Evolutionary conservation across 2,888 invertebrate species (phyloP).

Genomic region (Dasypolia templi): DNA sequence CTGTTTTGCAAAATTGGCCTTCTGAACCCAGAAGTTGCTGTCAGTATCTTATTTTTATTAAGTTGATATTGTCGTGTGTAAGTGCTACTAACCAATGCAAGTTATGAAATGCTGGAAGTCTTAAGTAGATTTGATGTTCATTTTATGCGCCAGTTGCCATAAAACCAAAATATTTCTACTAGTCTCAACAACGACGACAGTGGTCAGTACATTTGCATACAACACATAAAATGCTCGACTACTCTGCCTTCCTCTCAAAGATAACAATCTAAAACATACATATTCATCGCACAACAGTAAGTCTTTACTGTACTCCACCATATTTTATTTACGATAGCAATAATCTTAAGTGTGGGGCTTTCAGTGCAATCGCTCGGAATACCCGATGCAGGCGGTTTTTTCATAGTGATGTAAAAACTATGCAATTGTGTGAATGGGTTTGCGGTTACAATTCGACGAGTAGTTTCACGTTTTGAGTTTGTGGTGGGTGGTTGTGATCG

Average conservation of each 20-base stretch:
- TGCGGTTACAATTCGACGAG: constrained; percentile 10
- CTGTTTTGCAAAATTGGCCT: no score
- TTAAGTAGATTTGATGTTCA: neutral
- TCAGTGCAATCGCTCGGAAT: constrained; percentile 56
- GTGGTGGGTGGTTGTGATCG: neutral
- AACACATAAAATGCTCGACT: constrained; percentile 26
- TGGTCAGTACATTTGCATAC: constrained; percentile 39
- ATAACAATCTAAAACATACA: constrained; percentile 42
- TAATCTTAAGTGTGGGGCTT: constrained; percentile 61
- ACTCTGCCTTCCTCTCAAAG: constrained; percentile 4
- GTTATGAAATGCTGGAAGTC: neutral
- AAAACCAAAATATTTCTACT: constrained; percentile 1
- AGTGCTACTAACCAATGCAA: neutral
- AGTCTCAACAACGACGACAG: neutral
- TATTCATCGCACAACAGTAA: constrained; percentile 49
- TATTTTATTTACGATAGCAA: constrained; percentile 62
- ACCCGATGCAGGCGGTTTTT: constrained; percentile 32
- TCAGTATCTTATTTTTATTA: no score
- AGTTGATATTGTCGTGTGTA: neutral
- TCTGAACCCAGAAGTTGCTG: neutral
- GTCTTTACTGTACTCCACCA: constrained; percentile 32
- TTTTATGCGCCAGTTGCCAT: neutral
- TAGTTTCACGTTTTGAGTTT: constrained; percentile 16
- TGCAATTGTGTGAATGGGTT: constrained; percentile 54
- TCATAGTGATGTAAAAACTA: constrained; percentile 53